A percentile compares a stretch with the other conserved stretches of the same genome.
Conservation (phyloP, 2,113 vertebrate species). For the Rhinoptilus africanus region DNA sequence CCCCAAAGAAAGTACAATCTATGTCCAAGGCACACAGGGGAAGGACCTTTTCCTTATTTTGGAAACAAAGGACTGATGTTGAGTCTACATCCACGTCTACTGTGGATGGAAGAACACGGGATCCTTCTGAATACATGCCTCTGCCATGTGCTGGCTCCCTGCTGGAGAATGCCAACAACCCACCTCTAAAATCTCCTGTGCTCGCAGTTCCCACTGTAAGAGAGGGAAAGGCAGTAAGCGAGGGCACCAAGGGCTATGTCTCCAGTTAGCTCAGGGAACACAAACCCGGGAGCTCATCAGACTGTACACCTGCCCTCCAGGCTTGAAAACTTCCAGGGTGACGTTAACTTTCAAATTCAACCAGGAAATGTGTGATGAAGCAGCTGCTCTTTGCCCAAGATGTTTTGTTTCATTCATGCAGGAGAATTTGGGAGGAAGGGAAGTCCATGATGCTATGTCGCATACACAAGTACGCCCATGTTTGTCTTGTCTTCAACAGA, state of each 20-base stretch:
- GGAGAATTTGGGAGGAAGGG: background rate
- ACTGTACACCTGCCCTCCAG: background rate
- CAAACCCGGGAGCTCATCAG: background rate
- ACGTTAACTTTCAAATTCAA: background rate
- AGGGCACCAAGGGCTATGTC: background rate
- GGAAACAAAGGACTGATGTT: background rate
- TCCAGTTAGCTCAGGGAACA: background rate
- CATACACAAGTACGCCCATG: fast-evolving
- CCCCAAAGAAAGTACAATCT: background rate
- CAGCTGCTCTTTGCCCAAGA: background rate
- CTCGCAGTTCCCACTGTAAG: fast-evolving
- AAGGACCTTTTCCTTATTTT: background rate
- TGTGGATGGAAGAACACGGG: background rate
- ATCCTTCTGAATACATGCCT: background rate
- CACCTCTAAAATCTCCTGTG: background rate
- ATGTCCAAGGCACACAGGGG: background rate
- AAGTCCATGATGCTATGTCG: background rate
- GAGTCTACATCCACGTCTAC: background rate
- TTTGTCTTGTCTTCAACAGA: background rate
- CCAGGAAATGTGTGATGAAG: background rate
- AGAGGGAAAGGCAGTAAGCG: fast-evolving
- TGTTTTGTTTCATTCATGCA: background rate
- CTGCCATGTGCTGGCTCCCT: background rate
- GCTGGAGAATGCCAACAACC: background rate
- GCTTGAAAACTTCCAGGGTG: background rate